phyloP scores from a whole-genome alignment of 2,888 invertebrate genomes.

The Xanthia icteritia region DNA sequence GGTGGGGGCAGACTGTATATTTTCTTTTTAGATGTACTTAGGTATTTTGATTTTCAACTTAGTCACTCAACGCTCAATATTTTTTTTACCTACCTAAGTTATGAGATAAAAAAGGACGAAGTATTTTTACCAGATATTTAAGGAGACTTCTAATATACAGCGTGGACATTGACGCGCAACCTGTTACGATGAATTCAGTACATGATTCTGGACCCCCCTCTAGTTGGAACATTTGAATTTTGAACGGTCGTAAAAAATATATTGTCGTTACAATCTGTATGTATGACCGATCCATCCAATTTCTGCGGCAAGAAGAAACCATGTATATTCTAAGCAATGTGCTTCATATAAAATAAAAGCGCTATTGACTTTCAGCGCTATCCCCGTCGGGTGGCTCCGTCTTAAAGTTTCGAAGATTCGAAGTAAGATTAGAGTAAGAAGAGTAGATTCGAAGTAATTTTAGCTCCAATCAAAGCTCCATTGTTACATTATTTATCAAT shows the following conservation, averaged over 20 bases:
- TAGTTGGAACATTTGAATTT: no score
- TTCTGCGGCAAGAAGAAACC: neutral
- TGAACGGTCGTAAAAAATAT: no score
- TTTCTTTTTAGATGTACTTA: neutral
- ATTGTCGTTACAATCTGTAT: no score
- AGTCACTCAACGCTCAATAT: neutral
- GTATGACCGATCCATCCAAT: neutral
- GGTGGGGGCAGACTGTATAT: no score
- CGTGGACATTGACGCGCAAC: no score
- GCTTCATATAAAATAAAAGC: constrained; percentile 25
- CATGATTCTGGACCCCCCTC: no score
- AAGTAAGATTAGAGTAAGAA: no score
- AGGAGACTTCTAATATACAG: neutral
- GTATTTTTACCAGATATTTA: neutral
- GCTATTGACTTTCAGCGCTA: constrained; percentile 21
- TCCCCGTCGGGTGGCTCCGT: neutral
- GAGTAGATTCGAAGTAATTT: constrained; percentile 48
- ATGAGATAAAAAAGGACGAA: neutral
- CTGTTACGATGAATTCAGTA: no score
- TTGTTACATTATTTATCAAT: constrained; percentile 57
- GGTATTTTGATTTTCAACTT: neutral
- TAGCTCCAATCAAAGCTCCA: constrained; percentile 48
- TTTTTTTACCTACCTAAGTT: neutral
- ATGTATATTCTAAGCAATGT: neutral
- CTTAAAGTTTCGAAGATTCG: neutral